phyloP scores from a whole-genome alignment of 2,113 vertebrate species.

The Agelaius phoeniceus region DNA sequence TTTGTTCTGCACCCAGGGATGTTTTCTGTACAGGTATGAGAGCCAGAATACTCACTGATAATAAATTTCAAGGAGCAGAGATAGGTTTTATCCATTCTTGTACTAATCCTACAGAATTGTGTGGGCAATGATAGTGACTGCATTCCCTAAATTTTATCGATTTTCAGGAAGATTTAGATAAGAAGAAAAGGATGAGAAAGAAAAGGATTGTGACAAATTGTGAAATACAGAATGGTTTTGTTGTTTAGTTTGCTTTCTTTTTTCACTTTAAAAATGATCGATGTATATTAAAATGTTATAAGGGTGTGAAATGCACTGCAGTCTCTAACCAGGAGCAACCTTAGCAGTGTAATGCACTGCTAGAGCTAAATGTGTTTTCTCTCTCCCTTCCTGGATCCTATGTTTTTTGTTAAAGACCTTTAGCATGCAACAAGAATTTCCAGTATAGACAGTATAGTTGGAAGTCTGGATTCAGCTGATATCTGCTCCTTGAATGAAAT shows the following conservation, averaged over 20 bases:
- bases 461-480: not conserved
- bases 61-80: not conserved
- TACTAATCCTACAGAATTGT: not conserved
- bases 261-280: not conserved
- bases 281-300: not conserved
- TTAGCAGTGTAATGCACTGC: not conserved
- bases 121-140: not conserved
- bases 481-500: not conserved
- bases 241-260: not conserved
- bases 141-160: not conserved
- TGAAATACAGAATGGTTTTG: not conserved
- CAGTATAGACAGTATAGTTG: not conserved
- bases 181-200: not conserved
- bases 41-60: not conserved
- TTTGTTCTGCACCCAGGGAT: not conserved
- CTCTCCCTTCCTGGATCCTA: not conserved
- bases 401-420: not conserved
- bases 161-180: not conserved
- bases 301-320: not conserved
- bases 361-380: not conserved
- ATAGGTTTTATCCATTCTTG: not conserved
- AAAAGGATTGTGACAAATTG: not conserved
- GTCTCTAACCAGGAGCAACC: not conserved
- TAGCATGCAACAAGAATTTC: not conserved
- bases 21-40: not conserved